phyloP scores from a whole-genome alignment of 2,113 vertebrate species.

The Pygoscelis adeliae region DNA sequence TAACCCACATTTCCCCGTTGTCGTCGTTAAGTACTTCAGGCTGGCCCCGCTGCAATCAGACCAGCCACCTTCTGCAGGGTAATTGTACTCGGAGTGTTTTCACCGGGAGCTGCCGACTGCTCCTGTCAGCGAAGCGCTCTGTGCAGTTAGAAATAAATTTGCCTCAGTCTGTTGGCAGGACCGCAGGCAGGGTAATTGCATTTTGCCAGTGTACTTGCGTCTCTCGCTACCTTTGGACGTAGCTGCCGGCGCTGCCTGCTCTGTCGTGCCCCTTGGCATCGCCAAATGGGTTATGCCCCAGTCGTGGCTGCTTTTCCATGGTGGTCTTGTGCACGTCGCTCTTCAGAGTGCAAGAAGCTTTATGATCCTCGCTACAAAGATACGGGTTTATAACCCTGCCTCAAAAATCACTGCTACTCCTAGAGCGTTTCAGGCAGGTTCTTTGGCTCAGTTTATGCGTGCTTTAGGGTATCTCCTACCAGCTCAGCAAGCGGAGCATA shows the following conservation, averaged over 20 bases:
- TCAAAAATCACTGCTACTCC: not conserved
- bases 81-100: not conserved
- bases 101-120: not conserved
- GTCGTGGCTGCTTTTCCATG: not conserved
- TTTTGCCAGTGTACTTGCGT: not conserved
- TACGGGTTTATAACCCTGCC: accelerated
- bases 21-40: not conserved
- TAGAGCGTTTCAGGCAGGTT: not conserved
- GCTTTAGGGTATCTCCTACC: not conserved
- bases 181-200: not conserved
- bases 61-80: not conserved
- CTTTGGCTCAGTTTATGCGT: not conserved
- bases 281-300: not conserved
- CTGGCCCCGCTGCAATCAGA: not conserved
- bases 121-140: accelerated
- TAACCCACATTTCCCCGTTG: not conserved
- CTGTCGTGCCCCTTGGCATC: not conserved
- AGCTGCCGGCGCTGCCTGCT: not conserved
- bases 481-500: not conserved
- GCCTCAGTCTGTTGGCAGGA: not conserved
- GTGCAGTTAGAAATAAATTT: not conserved
- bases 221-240: not conserved
- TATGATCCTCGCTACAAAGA: not conserved
- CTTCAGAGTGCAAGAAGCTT: not conserved
- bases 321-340: accelerated